Conservation (phyloP, 2,113 vertebrate genomes). For the Anoplopoma fimbria region DNA sequence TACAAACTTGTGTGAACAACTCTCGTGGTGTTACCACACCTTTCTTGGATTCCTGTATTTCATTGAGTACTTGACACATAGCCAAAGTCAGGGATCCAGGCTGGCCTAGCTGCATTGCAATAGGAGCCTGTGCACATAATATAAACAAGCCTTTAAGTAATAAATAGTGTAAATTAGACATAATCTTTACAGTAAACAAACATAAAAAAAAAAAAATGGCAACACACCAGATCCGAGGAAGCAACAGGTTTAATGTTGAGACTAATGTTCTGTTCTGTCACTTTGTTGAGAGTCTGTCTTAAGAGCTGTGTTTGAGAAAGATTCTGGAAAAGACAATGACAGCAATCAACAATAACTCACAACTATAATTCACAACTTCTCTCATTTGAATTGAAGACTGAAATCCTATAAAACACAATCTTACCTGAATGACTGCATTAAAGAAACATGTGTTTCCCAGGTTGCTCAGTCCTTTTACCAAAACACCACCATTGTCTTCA, state of each 20-base stretch:
- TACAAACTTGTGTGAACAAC: conserved; percentile 97
- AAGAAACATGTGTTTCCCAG: conserved; percentile 98
- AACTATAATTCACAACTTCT: neutral
- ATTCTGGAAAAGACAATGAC: conserved; percentile 82
- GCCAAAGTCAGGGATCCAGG: conserved; percentile 92
- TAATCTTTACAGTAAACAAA: neutral
- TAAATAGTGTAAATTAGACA: neutral
- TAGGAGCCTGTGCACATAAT: conserved; percentile 83
- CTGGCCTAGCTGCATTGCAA: conserved; percentile 87
- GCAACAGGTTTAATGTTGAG: conserved; percentile 83
- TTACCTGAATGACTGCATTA: conserved; percentile 97
- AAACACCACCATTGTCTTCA: conserved; percentile 69
- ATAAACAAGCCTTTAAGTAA: neutral
- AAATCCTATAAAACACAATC: neutral
- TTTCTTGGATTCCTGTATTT: conserved; percentile 92
- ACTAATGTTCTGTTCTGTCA: conserved; percentile 84
- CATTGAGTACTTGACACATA: conserved; percentile 92
- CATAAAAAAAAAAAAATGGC: neutral
- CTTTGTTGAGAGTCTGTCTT: conserved; percentile 87
- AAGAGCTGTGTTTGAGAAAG: conserved; percentile 94
- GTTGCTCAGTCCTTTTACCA: conserved; percentile 94
- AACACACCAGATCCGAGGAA: conserved; percentile 76
- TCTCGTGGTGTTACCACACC: conserved; percentile 91
- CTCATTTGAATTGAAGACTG: neutral
- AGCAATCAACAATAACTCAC: neutral